Base-by-base conservation (phyloP, 2,888 invertebrate species). In the Platynereis dumerilii region DNA sequence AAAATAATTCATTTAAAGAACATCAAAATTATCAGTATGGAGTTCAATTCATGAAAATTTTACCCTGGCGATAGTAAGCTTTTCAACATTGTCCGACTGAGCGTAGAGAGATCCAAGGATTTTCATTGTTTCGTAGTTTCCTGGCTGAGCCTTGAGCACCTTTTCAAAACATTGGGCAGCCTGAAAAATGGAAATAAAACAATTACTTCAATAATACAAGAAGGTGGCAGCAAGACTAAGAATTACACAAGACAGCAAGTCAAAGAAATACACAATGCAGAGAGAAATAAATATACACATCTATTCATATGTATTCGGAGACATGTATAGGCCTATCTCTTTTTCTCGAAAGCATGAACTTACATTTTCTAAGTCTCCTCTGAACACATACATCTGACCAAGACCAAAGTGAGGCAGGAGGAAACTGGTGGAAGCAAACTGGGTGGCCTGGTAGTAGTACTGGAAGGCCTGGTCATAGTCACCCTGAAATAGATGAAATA, bases 51-150 rank as follows among this genome's bases (percentile, higher is more conserved):
- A n/a, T n/a, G n/a, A n/a, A n/a, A n/a, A n/a, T 27, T 52, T 26
- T 69, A 84, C 84, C 78, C 83, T 92, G 0, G 97, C 97, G 70
- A 94, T 93, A 75, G 96, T 95, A 10, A 96, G 87, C 83, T 84
- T 83, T 15, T 82, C 80, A 7, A 79, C 75, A 57, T 86, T 80
- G 22, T 94, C 94, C 0, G 93, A 80, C 57, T 75, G 79, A 0
- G 98, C 96, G 83, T 99, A 99, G 0, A 99, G 86, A 0, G 97
- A 96, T 1, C 98, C 99, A 12, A 99, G 88, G 75, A 99, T 98
- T 86, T 99, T 99, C 95, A 99, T 96, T 0, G 99, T 97, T 85
- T 99, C 99, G 80, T 97, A 97, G 86, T 99, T 99, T 42, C 94
- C 95, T 0, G 98, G 96, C 82, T 96, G 94, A 0, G 91, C 93